phyloP scores from a whole-genome alignment of 35 echinoderm and acorn worm genomes.

The Stichopus chloronotus region DNA sequence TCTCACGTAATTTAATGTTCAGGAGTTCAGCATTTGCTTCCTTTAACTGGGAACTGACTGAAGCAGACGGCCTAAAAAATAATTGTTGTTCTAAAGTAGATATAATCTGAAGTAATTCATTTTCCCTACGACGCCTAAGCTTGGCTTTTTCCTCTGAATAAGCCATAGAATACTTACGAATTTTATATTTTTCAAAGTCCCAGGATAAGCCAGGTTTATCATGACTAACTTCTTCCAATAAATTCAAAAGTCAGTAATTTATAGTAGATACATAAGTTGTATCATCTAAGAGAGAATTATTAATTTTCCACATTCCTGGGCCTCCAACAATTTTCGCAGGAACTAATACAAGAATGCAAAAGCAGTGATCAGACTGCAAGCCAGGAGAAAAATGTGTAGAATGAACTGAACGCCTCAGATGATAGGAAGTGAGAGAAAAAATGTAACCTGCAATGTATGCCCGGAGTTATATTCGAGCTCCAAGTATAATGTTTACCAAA shows the following conservation, averaged over 20 bases:
- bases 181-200: conserved; percentile 9
- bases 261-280: neutral
- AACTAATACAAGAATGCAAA: neutral
- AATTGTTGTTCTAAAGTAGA: neutral
- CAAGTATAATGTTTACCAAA: too few species aligned
- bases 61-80: neutral
- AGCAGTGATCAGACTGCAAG: too few species aligned
- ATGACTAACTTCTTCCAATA: neutral
- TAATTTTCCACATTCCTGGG: too few species aligned
- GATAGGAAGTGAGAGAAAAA: neutral
- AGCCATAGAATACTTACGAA: neutral
- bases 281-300: too few species aligned
- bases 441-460: too few species aligned
- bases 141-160: conserved; percentile 7
- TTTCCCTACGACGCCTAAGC: neutral
- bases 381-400: too few species aligned
- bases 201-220: neutral
- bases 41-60: neutral
- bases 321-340: neutral
- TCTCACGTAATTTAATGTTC: conserved; percentile 7
- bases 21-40: neutral
- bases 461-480: too few species aligned
- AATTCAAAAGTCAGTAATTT: neutral
- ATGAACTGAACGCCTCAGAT: too few species aligned
- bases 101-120: conserved; percentile 6